phyloP scores from a whole-genome alignment of 1,140 invertebrate species.

The Halyomorpha halys region DNA sequence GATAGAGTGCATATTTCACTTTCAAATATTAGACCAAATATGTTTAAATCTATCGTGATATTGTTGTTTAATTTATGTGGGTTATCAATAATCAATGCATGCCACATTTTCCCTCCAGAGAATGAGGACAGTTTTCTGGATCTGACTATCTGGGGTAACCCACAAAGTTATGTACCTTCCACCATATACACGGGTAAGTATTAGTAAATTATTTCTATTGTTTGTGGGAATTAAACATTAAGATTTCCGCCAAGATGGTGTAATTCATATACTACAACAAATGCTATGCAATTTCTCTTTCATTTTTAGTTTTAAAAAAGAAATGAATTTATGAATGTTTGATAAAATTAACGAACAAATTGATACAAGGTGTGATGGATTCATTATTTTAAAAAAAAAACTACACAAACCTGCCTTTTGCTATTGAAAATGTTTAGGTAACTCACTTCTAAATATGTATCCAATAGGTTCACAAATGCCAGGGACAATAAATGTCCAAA shows the following conservation, averaged over 20 bases:
- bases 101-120: constrained; percentile 1
- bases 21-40: too few species aligned
- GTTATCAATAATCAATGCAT: not conserved
- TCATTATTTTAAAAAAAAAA: not conserved
- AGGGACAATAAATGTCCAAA: too few species aligned
- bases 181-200: constrained; percentile 5
- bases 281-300: not conserved
- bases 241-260: not conserved
- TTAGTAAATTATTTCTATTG: too few species aligned
- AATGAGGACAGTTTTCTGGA: not conserved
- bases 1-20: too few species aligned
- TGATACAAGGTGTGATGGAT: not conserved
- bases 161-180: not conserved
- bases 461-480: too few species aligned
- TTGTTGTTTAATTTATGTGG: too few species aligned
- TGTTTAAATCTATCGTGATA: too few species aligned
- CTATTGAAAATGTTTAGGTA: not conserved
- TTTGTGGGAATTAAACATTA: not conserved
- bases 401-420: not conserved
- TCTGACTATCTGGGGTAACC: not conserved
- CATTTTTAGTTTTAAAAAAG: not conserved
- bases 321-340: too few species aligned
- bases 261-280: too few species aligned
- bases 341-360: too few species aligned
- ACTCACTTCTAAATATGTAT: too few species aligned